Evolutionary conservation across 1,140 invertebrate species (phyloP).

Genomic region (Chironomus tepperi): DNA sequence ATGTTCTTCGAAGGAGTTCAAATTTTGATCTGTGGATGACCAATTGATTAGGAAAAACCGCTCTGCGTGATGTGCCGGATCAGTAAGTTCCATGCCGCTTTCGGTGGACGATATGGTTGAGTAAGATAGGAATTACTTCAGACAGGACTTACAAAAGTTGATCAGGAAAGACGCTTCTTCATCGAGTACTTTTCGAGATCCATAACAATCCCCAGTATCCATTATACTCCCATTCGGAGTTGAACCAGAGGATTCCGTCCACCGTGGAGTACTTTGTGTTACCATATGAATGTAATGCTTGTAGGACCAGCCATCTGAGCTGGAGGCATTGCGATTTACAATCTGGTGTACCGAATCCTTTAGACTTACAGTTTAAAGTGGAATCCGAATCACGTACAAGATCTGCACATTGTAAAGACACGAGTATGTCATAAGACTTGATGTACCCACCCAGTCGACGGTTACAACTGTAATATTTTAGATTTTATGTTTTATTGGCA

Average conservation of each 20-base stretch:
- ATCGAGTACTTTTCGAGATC: background rate
- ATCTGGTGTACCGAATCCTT: no score
- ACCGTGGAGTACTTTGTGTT: background rate
- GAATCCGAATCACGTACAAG: no score
- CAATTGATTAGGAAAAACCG: background rate
- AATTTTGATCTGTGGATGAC: background rate
- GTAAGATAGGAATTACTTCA: background rate
- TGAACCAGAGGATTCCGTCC: no score
- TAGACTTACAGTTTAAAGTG: no score
- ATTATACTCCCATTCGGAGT: background rate
- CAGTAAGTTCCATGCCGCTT: background rate
- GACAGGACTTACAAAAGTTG: background rate
- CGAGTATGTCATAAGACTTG: no score
- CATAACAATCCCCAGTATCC: background rate
- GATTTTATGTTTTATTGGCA: no score
- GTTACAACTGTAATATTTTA: no score
- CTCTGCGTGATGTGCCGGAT: background rate
- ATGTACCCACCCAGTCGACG: slow-evolving; percentile 35
- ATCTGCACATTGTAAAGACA: no score
- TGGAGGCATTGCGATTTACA: no score
- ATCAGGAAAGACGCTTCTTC: background rate
- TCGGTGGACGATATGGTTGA: background rate
- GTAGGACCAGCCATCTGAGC: no score
- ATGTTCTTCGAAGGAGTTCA: background rate
- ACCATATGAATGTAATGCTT: no score